These are phyloP conservation scores for Tragelaphus imberbis DNA, from an alignment of 2,113 vertebrate genomes.

Conservation along the genomic window DNA sequence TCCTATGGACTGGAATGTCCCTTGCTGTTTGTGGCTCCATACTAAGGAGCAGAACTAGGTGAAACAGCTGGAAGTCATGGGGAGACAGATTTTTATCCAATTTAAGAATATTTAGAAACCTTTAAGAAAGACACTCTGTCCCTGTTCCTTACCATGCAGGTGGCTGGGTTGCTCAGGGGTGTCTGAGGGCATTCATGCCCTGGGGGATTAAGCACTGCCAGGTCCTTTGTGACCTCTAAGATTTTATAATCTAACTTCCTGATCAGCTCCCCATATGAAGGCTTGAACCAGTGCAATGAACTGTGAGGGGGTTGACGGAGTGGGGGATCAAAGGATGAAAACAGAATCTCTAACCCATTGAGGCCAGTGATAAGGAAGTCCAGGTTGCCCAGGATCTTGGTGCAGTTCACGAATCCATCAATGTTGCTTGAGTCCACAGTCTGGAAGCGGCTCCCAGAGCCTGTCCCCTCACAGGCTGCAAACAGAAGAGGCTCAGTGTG, in stretches of 20 bases:
- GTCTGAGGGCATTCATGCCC: not conserved
- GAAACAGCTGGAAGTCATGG: not conserved
- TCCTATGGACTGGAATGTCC: not conserved
- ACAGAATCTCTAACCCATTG: slow-evolving; percentile 84
- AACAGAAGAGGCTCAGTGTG: not conserved
- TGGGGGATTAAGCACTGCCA: not conserved
- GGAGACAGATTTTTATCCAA: not conserved
- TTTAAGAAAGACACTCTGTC: not conserved
- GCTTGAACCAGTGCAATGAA: not conserved
- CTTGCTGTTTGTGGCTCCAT: not conserved
- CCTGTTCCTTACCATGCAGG: not conserved
- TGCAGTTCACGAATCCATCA: slow-evolving; percentile 94
- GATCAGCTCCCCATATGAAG: not conserved
- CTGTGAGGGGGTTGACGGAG: not conserved
- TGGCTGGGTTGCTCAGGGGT: not conserved
- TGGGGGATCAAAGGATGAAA: not conserved
- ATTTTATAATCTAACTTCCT: not conserved
- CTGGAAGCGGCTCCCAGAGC: slow-evolving; percentile 83
- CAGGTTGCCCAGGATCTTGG: slow-evolving; percentile 95
- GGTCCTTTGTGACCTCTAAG: not conserved
- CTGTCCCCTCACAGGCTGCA: slow-evolving; percentile 92
- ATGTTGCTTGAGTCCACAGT: slow-evolving; percentile 96
- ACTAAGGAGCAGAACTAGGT: not conserved
- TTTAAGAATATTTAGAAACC: not conserved
- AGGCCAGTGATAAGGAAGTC: slow-evolving; percentile 94